Percentiles rank a stretch among this genome's conserved stretches.
Conservation (phyloP, 2,113 vertebrate species). For the Xenopus laevis region DNA sequence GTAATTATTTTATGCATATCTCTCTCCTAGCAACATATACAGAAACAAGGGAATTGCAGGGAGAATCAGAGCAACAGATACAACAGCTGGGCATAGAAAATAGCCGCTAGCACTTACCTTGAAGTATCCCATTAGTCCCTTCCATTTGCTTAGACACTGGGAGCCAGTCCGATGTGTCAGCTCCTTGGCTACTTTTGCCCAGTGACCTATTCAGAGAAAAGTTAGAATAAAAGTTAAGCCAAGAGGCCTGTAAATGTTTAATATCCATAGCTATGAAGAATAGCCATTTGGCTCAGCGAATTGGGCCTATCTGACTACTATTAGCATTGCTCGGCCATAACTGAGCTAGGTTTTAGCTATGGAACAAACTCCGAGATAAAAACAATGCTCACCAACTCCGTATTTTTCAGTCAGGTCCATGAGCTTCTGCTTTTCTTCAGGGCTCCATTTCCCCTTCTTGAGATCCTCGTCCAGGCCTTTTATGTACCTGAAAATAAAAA, state of each 20-base stretch:
- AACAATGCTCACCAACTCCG: constrained; percentile 69
- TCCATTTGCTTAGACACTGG: constrained; percentile 86
- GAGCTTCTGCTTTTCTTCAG: constrained; percentile 70
- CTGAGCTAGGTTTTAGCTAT: no score
- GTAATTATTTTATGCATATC: no score
- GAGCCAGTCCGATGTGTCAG: constrained; percentile 71
- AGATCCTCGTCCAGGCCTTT: constrained; percentile 68
- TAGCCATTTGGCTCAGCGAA: not conserved
- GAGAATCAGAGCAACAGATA: no score
- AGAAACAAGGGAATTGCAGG: no score
- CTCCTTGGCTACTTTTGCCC: constrained; percentile 83
- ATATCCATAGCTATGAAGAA: no score
- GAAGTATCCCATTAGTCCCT: constrained; percentile 53
- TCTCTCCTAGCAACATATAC: no score
- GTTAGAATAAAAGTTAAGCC: not conserved
- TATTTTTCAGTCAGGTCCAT: constrained; percentile 71
- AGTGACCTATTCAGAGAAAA: constrained; percentile 69
- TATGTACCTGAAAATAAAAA: constrained; percentile 62
- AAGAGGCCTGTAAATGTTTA: not conserved
- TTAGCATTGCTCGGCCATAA: no score
- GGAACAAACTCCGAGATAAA: not conserved
- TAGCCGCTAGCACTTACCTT: constrained; percentile 43
- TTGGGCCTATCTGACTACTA: no score
- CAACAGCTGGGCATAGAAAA: no score
- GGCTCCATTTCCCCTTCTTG: constrained; percentile 78